These are phyloP conservation scores for Neoarius graeffei DNA, from an alignment of 2,113 vertebrate species.

Conservation along the genomic window DNA sequence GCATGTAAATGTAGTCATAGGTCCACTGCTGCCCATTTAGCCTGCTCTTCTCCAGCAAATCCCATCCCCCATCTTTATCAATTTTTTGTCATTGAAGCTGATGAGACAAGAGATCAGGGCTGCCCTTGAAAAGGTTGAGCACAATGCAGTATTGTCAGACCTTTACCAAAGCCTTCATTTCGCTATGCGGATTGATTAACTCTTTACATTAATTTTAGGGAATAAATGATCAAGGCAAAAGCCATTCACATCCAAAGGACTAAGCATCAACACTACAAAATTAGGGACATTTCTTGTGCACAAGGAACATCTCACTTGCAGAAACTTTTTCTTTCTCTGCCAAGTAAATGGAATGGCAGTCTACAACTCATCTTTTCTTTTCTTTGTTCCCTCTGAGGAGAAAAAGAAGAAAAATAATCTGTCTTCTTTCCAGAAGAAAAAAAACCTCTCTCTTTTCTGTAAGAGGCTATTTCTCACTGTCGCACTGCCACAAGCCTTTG, in stretches of 20 bases:
- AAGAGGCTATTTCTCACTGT: conserved; percentile 63
- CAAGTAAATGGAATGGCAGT: conserved; percentile 48
- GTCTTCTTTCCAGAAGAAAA: conserved; percentile 59
- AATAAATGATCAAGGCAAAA: conserved; percentile 6
- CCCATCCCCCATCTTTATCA: conserved; percentile 21
- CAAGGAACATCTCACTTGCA: conserved; percentile 8
- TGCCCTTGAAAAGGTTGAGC: conserved; percentile 34
- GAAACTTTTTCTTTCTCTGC: conserved; percentile 32
- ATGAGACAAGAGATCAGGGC: conserved; percentile 30
- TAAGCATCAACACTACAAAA: not conserved
- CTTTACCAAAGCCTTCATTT: not conserved
- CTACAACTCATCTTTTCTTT: conserved; percentile 53
- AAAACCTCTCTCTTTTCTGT: conserved; percentile 48
- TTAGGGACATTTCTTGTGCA: conserved; percentile 4
- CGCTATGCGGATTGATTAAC: not conserved
- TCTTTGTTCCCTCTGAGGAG: conserved; percentile 53
- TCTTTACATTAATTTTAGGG: not conserved
- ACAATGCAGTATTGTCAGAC: not conserved
- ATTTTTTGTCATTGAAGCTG: conserved; percentile 30
- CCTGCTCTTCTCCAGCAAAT: not conserved
- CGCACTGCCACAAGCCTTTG: conserved; percentile 39
- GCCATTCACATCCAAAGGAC: not conserved
- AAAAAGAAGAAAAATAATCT: conserved; percentile 58
- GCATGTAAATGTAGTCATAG: too few species aligned
- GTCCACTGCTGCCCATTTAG: conserved; percentile 3